Percentiles rank a stretch among this genome's conserved stretches.
Conservation (phyloP, 2,797 vertebrate genomes). For the Coreius guichenoti region DNA sequence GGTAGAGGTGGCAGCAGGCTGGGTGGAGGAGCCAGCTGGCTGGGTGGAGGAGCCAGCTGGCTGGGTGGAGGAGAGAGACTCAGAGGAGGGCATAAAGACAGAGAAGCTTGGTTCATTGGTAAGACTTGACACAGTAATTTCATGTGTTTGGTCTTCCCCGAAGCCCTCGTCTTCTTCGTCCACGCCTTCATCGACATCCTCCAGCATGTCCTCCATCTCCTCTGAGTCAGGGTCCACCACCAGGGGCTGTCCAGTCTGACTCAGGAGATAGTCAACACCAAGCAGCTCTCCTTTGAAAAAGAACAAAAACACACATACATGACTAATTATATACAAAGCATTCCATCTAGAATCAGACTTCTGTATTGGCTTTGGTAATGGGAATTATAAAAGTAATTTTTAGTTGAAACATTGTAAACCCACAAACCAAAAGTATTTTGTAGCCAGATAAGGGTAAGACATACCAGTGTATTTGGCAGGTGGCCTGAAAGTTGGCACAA, state of each 20-base stretch:
- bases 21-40: background rate
- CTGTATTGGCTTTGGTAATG: no score
- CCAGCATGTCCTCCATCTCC: constrained; percentile 43
- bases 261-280: no score
- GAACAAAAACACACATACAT: no score
- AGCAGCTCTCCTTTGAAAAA: no score
- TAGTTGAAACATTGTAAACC: no score
- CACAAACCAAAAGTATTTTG: no score
- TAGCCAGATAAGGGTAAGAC: background rate
- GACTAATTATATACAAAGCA: no score
- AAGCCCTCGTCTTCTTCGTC: constrained; percentile 38
- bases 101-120: constrained; percentile 9
- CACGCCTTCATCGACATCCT: constrained; percentile 32
- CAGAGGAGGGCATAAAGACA: background rate
- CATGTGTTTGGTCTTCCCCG: background rate
- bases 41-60: background rate
- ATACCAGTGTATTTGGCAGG: constrained; percentile 55
- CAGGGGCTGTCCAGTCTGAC: constrained; percentile 42
- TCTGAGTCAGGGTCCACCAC: constrained; percentile 7
- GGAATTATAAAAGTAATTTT: no score
- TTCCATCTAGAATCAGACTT: no score
- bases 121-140: constrained; percentile 14
- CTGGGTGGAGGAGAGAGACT: background rate
- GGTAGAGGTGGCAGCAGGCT: no score
- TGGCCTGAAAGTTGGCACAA: constrained; percentile 41